These are phyloP conservation scores for Thamnophis elegans DNA, from an alignment of 2,797 vertebrate genomes.

Conservation along the genomic window DNA sequence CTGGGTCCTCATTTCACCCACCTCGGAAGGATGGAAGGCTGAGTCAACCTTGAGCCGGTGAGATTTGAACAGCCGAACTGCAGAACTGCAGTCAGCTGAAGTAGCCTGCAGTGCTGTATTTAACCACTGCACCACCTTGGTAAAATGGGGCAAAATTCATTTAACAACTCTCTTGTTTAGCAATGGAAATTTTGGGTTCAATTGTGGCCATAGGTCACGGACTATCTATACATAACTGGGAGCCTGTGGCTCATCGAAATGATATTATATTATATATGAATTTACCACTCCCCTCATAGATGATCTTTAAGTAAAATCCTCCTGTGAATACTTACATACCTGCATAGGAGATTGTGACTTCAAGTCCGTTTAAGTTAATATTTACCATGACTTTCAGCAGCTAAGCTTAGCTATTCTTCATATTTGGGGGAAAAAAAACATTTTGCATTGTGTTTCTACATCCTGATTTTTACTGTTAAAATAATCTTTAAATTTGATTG, in stretches of 20 bases:
- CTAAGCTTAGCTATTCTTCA: not conserved
- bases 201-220: not conserved
- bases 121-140: too few relatives aligned
- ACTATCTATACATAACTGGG: not conserved
- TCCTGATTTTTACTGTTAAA: not conserved
- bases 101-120: too few relatives aligned
- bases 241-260: not conserved
- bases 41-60: too few relatives aligned
- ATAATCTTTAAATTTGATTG: not conserved
- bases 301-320: not conserved
- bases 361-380: not conserved
- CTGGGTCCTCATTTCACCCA: too few relatives aligned
- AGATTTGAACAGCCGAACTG: too few relatives aligned
- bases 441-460: not conserved
- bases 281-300: not conserved
- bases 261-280: not conserved
- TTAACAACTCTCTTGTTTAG: not conserved
- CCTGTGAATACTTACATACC: not conserved
- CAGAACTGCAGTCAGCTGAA: too few relatives aligned
- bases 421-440: not conserved
- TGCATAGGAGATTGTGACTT: not conserved
- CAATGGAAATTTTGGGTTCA: not conserved
- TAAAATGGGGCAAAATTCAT: not conserved
- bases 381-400: not conserved
- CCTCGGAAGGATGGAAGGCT: too few relatives aligned